Base-by-base conservation (phyloP, 2,797 vertebrate species). In the Phoeniculus purpureus region DNA sequence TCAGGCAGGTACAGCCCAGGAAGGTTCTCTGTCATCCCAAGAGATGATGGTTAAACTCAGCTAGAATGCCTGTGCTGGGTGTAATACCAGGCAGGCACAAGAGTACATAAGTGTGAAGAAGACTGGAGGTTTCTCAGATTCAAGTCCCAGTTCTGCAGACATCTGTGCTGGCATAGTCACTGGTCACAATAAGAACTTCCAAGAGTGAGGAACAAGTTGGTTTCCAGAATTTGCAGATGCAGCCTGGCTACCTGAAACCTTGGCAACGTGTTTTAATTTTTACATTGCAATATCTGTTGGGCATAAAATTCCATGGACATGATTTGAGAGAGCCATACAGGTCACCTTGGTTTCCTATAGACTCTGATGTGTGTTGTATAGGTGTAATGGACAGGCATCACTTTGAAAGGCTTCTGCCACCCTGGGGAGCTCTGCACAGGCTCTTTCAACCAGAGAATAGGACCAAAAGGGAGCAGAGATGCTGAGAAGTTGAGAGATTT, bases 341-440 rank as follows among this genome's bases (percentile, higher is more conserved):
- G 15, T 47, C 50, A 59, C 19, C 58, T 65, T 51, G 15, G 37
- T 19, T 77, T 78, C 34, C 48, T 52, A 8, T 27, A 81, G 48
- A 23, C 4, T 22, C 70, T 81, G 65, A 18, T 65, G 15, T 8
- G 27, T 32, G 64, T 10, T 3, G 0, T 14, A 5, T 0, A 22
- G 22, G 23, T 21, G 7, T 40, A n/a, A 58, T 7, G 4, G 11
- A 3, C 37, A 58, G 60, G 5, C 11, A 64, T 11, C 59, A 13
- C 56, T 37, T 14, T 23, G 19, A 13, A 45, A 65, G 20, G 18
- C 10, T 14, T 80, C 45, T 92, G 34, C 27, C 68, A 48, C 21
- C 12, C 45, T 66, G 32, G 20, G 23, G 71, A 72, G 48, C 27
- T 72, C 56, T 77, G 56, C 48, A 40, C 21, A 56, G 50, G 16